A percentile compares a stretch with the other conserved stretches of the same genome.
These are phyloP conservation scores for Caenorhabditis elegans DNA, from an alignment of 1,140 invertebrate genomes.

Conservation along the genomic window DNA sequence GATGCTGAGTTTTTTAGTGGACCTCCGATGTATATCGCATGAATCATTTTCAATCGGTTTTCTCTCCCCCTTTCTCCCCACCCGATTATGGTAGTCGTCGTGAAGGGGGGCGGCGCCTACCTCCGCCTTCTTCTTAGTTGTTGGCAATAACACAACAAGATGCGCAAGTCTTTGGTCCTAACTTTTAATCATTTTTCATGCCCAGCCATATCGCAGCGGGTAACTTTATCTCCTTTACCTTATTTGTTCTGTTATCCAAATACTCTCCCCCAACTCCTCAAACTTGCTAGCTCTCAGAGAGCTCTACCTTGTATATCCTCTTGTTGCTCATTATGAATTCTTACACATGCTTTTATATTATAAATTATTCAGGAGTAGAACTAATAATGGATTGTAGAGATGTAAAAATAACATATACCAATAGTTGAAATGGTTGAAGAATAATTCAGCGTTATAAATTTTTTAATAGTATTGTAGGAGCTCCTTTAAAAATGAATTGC, in stretches of 20 bases:
- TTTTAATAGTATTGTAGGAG: no score
- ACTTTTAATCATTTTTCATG: no score
- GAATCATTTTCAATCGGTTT: constrained; percentile 30
- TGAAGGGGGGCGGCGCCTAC: constrained; percentile 14
- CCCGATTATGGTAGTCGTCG: constrained; percentile 29
- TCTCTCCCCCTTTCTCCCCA: not conserved
- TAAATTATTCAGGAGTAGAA: no score
- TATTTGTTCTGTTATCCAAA: not conserved
- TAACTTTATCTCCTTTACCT: not conserved
- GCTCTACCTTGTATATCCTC: not conserved
- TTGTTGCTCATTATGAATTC: not conserved
- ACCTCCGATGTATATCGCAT: constrained; percentile 31
- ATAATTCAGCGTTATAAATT: no score
- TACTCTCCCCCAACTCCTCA: not conserved
- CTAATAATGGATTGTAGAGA: no score
- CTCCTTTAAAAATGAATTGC: no score
- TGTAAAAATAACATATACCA: no score
- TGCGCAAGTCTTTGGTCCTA: not conserved
- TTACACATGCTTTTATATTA: not conserved
- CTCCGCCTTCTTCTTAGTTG: not conserved
- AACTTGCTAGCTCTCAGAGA: not conserved
- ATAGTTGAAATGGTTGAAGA: no score
- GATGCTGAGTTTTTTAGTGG: constrained; percentile 2
- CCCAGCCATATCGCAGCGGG: no score
- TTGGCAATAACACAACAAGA: not conserved